Conservation (phyloP, 2,113 vertebrate genomes). For the Mola mola region DNA sequence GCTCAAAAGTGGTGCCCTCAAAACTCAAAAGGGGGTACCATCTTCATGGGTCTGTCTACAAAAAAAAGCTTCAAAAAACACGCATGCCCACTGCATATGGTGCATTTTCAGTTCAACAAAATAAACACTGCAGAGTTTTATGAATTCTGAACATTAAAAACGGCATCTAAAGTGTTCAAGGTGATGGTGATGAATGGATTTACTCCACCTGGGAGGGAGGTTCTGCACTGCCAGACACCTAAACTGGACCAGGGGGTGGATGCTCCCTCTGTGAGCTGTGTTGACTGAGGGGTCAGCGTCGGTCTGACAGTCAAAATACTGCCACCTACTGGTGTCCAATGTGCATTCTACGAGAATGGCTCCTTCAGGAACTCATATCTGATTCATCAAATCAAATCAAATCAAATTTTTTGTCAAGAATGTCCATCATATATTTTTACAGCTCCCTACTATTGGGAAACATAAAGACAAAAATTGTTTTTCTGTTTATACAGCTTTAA, state of each 20-base stretch:
- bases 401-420: no score
- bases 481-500: neutral
- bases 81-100: constrained; percentile 35
- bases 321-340: constrained; percentile 50
- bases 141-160: neutral
- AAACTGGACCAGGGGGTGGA: no score
- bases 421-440: no score
- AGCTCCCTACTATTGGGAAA: no score
- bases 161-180: no score
- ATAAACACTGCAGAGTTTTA: neutral
- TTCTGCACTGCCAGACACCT: neutral
- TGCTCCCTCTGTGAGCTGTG: no score
- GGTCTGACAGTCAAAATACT: constrained; percentile 31
- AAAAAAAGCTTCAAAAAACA: constrained; percentile 55
- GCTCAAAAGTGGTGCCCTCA: constrained; percentile 37
- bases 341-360: no score
- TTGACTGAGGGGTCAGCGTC: neutral
- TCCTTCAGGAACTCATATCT: no score
- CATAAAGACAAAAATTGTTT: no score
- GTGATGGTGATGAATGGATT: no score
- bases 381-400: no score
- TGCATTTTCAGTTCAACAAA: neutral
- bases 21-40: no score
- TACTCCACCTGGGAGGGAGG: neutral
- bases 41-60: constrained; percentile 50